A percentile compares a stretch with the other conserved stretches of the same genome.
Conservation (phyloP, 2,888 invertebrate species). For the Copidosoma aretas region DNA sequence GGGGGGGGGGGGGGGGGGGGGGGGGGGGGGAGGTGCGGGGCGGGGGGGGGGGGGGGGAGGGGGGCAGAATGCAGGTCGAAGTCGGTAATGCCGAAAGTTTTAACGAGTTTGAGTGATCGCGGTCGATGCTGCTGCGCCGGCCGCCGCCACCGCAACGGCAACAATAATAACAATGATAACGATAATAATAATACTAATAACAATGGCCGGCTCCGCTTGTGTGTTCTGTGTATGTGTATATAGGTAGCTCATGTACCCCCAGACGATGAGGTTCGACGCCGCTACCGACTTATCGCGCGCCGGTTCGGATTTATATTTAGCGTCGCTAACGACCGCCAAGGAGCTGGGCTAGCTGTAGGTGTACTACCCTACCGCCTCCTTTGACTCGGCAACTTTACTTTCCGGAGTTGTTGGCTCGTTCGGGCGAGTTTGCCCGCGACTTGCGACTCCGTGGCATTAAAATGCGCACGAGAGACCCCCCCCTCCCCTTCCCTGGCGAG, state of each 20-base stretch:
- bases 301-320: conserved; percentile 38
- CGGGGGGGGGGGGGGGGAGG: not conserved
- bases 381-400: conserved; percentile 33
- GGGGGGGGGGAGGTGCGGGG: conserved; percentile 23
- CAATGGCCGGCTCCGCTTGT: conserved; percentile 34
- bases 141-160: conserved; percentile 54
- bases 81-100: conserved; percentile 61
- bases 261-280: conserved; percentile 43
- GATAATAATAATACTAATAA: conserved; percentile 54
- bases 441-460: conserved; percentile 26
- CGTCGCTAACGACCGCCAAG: conserved; percentile 39
- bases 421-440: conserved; percentile 17
- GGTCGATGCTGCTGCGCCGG: conserved; percentile 55
- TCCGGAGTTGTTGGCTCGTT: conserved; percentile 13
- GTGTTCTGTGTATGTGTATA: conserved; percentile 24
- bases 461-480: conserved; percentile 11
- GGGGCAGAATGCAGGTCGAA: conserved; percentile 56
- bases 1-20: not conserved
- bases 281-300: conserved; percentile 25
- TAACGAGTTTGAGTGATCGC: conserved; percentile 63
- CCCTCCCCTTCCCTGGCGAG: too few relatives aligned
- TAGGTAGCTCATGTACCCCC: conserved; percentile 52
- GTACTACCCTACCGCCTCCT: too few relatives aligned
- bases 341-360: too few relatives aligned
- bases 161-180: conserved; percentile 24